phyloP scores from a whole-genome alignment of 2,888 invertebrate species.

The Perizoma flavofasciatum region DNA sequence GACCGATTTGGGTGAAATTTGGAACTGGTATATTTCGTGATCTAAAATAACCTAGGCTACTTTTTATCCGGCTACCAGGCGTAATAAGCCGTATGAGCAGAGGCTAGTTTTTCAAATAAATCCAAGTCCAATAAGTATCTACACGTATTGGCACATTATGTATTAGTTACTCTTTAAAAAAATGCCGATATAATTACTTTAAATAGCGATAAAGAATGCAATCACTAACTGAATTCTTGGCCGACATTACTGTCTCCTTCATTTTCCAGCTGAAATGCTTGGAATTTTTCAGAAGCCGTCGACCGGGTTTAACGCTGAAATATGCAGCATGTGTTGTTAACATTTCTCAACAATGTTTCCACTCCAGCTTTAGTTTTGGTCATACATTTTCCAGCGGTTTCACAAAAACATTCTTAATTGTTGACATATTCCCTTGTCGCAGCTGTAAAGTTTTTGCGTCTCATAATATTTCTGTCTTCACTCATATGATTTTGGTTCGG shows the following conservation, averaged over 20 bases:
- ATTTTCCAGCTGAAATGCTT: conserved; percentile 48
- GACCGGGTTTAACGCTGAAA: conserved; percentile 37
- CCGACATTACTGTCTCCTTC: conserved; percentile 32
- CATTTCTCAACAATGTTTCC: conserved; percentile 53
- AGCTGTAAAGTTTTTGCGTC: conserved; percentile 1
- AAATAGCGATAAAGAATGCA: conserved; percentile 33
- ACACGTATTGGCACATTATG: conserved; percentile 1
- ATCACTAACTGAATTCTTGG: conserved; percentile 28
- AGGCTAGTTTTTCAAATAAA: too few relatives aligned
- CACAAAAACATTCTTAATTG: conserved; percentile 26
- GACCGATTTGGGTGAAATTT: too few relatives aligned
- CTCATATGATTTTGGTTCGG: conserved; percentile 8
- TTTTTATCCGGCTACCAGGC: too few relatives aligned
- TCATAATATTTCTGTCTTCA: not conserved
- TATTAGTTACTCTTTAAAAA: conserved; percentile 25
- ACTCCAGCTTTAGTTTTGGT: conserved; percentile 38
- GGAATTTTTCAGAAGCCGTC: conserved; percentile 59
- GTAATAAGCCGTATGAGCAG: too few relatives aligned
- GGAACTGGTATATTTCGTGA: too few relatives aligned
- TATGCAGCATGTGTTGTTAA: conserved; percentile 48
- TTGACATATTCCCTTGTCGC: conserved; percentile 15
- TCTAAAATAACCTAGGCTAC: too few relatives aligned
- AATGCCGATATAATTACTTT: conserved; percentile 30
- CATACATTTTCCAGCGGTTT: conserved; percentile 38
- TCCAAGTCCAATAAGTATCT: too few relatives aligned